These are phyloP conservation scores for Asobara japonica DNA, from an alignment of 1,140 invertebrate species.

Conservation along the genomic window DNA sequence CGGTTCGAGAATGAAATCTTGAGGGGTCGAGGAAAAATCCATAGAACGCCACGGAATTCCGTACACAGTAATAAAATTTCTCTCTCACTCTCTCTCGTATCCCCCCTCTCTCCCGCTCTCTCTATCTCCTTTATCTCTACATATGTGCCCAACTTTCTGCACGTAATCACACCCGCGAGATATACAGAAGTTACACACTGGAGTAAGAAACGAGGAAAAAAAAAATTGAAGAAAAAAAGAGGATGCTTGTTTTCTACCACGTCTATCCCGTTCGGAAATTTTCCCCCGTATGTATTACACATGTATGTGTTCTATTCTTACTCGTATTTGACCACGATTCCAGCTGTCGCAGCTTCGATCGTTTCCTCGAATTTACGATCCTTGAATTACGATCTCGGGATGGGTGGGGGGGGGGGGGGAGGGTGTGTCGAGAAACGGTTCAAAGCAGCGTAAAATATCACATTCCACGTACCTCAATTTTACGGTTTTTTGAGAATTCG, in stretches of 20 bases:
- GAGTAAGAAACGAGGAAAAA: background rate
- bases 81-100: background rate
- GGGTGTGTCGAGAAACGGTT: conserved; percentile 1
- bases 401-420: background rate
- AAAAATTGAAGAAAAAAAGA: background rate
- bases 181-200: background rate
- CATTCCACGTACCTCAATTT: conserved; percentile 9
- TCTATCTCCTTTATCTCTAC: too few relatives aligned
- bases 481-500: conserved; percentile 6
- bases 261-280: background rate
- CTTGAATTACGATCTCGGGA: conserved; percentile 15
- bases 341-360: conserved; percentile 16
- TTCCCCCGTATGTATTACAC: conserved; percentile 8
- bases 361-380: conserved; percentile 17
- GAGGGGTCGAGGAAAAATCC: conserved; percentile 8
- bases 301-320: conserved; percentile 18
- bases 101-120: too few relatives aligned
- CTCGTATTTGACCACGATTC: conserved; percentile 16
- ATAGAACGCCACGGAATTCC: background rate
- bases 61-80: conserved; percentile 10
- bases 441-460: conserved; percentile 15
- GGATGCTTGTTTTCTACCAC: conserved; percentile 15
- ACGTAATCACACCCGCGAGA: conserved; percentile 3
- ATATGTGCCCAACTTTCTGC: background rate
- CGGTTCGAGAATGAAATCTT: conserved; percentile 26